Conservation (phyloP, 1,140 invertebrate genomes). For the Berghia stephanieae region DNA sequence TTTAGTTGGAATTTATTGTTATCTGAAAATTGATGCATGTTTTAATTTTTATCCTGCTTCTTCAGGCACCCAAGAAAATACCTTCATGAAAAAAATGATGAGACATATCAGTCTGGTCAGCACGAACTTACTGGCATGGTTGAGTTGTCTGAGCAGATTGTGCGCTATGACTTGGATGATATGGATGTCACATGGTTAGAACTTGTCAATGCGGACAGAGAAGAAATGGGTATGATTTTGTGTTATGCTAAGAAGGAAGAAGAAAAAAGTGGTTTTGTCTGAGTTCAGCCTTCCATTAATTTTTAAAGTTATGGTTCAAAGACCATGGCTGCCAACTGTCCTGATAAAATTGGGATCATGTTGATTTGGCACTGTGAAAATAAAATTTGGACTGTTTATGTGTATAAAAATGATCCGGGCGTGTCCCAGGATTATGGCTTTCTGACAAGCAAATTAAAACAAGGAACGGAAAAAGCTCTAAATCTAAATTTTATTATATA, state of each 20-base stretch:
- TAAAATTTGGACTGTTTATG: not conserved
- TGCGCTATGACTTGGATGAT: slow-evolving; percentile 95
- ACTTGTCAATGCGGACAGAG: slow-evolving; percentile 86
- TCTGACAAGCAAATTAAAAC: no score
- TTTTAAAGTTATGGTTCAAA: no score
- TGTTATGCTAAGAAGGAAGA: no score
- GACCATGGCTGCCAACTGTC: not conserved
- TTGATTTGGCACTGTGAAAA: not conserved
- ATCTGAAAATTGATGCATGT: no score
- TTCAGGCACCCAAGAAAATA: slow-evolving; percentile 78
- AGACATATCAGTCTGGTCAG: slow-evolving; percentile 83
- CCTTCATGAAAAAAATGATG: slow-evolving; percentile 81
- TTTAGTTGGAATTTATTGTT: no score
- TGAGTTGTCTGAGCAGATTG: slow-evolving; percentile 84
- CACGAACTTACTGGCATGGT: slow-evolving; percentile 88
- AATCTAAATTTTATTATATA: no score
- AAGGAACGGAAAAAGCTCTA: no score
- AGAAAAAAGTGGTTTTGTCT: no score
- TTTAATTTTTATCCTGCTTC: not conserved
- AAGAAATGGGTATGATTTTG: slow-evolving; percentile 69
- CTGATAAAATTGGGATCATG: no score
- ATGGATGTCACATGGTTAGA: slow-evolving; percentile 91
- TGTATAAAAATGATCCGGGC: no score
- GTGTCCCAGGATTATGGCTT: no score
- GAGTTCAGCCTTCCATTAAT: no score